Percentiles rank a stretch among this genome's conserved stretches.
Conservation (phyloP, 2,113 vertebrate species). For the Triplophysa dalaica region DNA sequence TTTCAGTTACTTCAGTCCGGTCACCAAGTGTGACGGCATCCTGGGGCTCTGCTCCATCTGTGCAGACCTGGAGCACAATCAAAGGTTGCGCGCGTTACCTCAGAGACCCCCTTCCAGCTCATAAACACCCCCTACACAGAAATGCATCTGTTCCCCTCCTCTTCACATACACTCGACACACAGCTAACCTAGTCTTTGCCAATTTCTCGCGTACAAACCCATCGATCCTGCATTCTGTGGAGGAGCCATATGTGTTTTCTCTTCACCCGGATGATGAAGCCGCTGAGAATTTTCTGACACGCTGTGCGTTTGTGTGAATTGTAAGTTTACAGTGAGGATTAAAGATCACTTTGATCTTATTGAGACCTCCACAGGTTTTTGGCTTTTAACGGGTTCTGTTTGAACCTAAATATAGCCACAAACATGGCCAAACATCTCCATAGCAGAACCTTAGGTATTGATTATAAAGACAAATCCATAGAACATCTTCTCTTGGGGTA, state of each 20-base stretch:
- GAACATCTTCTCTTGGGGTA: no score
- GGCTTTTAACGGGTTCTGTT: neutral
- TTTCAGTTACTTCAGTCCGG: conserved; percentile 55
- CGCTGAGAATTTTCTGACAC: neutral
- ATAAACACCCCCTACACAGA: conserved; percentile 47
- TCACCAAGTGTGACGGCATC: conserved; percentile 55
- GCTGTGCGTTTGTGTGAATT: neutral
- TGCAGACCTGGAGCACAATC: conserved; percentile 62
- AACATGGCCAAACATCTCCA: neutral
- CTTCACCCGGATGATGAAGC: neutral
- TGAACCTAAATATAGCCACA: conserved; percentile 30
- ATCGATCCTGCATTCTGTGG: neutral
- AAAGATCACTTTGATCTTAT: conserved; percentile 17
- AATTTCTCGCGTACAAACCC: neutral
- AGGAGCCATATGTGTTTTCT: neutral
- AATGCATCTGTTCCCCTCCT: conserved; percentile 61
- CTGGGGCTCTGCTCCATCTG: conserved; percentile 59
- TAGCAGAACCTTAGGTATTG: neutral
- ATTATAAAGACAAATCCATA: neutral
- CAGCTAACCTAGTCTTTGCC: neutral
- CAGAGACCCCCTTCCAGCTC: conserved; percentile 49
- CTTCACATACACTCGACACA: neutral
- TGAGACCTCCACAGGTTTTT: conserved; percentile 2
- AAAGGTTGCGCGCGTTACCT: conserved; percentile 43
- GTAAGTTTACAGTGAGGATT: neutral